phyloP scores from a whole-genome alignment of 2,888 invertebrate genomes.

The Cerastis leucographa region DNA sequence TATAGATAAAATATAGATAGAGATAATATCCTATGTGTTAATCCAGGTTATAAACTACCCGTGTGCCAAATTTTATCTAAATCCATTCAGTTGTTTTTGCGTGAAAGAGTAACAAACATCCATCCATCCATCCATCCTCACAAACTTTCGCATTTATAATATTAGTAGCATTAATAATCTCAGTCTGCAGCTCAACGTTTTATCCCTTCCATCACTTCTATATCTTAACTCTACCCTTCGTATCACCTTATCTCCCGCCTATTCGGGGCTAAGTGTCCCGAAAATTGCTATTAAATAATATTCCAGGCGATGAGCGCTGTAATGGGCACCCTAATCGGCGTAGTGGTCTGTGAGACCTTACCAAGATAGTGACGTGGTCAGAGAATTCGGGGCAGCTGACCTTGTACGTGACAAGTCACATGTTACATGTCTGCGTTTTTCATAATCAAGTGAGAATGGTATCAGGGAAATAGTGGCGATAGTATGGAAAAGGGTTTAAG shows the following conservation, averaged over 20 bases:
- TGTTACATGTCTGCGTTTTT: slow-evolving; percentile 11
- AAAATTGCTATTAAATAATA: slow-evolving; percentile 78
- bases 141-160: no score
- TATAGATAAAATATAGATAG: no score
- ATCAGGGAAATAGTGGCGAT: background rate
- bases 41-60: no score
- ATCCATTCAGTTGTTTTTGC: no score
- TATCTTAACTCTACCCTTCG: slow-evolving; percentile 26
- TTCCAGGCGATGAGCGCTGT: slow-evolving; percentile 65
- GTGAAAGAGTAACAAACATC: no score
- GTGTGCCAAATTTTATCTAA: no score
- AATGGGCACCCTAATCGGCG: slow-evolving; percentile 50
- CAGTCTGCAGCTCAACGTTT: background rate
- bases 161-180: no score
- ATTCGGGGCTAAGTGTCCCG: slow-evolving; percentile 72
- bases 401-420: slow-evolving; percentile 14
- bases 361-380: slow-evolving; percentile 52
- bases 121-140: no score
- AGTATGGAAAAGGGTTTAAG: background rate
- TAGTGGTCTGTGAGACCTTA: slow-evolving; percentile 40
- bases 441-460: slow-evolving; percentile 4
- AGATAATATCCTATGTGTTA: no score
- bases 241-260: slow-evolving; percentile 66
- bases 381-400: slow-evolving; percentile 10
- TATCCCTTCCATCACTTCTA: slow-evolving; percentile 26